Evolutionary conservation across 2,888 invertebrate genomes (phyloP), one percentile per base, ranked within the genome.

Genomic region (Thymelicus acteon): DNA sequence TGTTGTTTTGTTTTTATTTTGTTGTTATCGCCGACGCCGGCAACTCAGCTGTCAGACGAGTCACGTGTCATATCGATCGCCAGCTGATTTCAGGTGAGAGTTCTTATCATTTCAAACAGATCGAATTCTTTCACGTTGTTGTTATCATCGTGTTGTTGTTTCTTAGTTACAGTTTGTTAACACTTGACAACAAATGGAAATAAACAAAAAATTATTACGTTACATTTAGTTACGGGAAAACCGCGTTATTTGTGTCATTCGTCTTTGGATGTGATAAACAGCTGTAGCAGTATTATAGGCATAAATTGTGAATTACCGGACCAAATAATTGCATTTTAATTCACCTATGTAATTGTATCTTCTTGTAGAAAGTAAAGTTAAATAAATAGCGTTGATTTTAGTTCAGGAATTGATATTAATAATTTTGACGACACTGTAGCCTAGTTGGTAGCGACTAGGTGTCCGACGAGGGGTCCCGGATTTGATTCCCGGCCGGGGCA

Each of bases 41-140:
- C 62, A 60, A 49, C 60, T 39, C 82, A 78, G 80, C 82, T 80
- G 84, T 81, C 79, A 78, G 79, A 48, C 54, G 79, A 75, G 78
- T 69, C 88, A 88, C 87, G 87, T 90, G 87, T 79, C 61, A 6
- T 87, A 87, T 89, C 86, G 89, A 91, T 87, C 87, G 83, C 52
- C 63, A 58, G 70, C 61, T 75, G 71, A 73, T 73, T 61, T 70
- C 72, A 79, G 77, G 77, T 77, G 73, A 77, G 76, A 57, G 39
- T 24, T 47, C 40, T 62, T 71, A 57, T 60, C 39, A 57, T 44
- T 65, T 15, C 31, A 58, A 66, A 68, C 47, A 6, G 40, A 60
- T 67, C 58, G 60, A 44, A 49, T 60, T 67, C 67, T 60, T n/a
- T 1, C 15, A 40, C 8, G 7, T 60, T 37, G 12, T 37, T 7